Evolutionary conservation across 2,888 invertebrate genomes (phyloP).

Genomic region (Euplagia quadripunctaria): DNA sequence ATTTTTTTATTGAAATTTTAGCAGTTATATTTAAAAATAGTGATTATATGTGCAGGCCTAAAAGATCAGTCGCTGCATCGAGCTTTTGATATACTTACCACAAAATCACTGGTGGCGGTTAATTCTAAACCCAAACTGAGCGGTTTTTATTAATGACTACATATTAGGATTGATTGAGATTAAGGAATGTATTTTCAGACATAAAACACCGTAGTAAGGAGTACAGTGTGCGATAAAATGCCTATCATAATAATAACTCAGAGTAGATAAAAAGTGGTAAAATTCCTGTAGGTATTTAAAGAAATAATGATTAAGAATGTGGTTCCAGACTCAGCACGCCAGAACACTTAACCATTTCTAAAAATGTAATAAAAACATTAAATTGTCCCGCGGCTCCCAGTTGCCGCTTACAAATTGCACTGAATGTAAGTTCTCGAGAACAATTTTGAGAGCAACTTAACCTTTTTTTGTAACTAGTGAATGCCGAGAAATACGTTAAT

Average conservation of each 20-base stretch:
- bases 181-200: background rate
- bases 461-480: slow-evolving; percentile 34
- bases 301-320: slow-evolving; percentile 15
- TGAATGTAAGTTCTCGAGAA: slow-evolving; percentile 45
- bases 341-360: slow-evolving; percentile 1
- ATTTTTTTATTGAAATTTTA: no score
- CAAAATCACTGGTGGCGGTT: background rate
- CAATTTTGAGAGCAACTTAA: slow-evolving; percentile 36
- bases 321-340: background rate
- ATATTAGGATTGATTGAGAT: background rate
- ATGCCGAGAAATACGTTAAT: slow-evolving; percentile 53
- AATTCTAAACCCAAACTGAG: background rate
- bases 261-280: background rate
- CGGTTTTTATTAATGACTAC: background rate
- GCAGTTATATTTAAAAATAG: no score
- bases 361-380: slow-evolving; percentile 12
- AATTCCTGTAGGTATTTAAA: background rate
- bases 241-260: slow-evolving; percentile 9
- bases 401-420: slow-evolving; percentile 47
- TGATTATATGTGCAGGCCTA: no score
- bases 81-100: background rate
- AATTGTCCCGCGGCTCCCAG: slow-evolving; percentile 35
- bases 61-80: background rate
- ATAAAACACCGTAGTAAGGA: background rate
- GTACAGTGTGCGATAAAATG: background rate